These are phyloP conservation scores for Eurypyga helias DNA, from an alignment of 2,113 vertebrate genomes.

Conservation along the genomic window DNA sequence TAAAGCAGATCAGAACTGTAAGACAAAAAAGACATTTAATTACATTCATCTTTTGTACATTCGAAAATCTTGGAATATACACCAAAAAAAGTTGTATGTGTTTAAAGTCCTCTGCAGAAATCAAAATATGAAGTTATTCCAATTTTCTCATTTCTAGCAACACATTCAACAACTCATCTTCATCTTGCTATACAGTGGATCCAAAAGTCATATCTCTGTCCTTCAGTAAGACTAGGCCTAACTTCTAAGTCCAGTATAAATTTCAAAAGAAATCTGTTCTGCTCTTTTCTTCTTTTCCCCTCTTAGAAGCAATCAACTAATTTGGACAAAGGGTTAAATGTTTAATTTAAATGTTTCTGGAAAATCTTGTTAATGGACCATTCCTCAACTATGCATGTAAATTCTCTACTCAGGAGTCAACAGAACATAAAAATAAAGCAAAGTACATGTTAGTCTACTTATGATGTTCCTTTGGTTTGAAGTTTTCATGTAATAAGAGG, in stretches of 20 bases:
- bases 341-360: background rate
- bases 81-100: background rate
- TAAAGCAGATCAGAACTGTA: slow-evolving; percentile 52
- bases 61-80: background rate
- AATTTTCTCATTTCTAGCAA: background rate
- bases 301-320: background rate
- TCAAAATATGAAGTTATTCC: background rate
- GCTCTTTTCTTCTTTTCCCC: background rate
- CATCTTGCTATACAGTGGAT: background rate
- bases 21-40: background rate
- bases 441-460: background rate
- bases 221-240: background rate
- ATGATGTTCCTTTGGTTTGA: background rate
- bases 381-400: background rate
- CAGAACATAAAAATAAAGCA: background rate
- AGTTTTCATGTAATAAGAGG: background rate
- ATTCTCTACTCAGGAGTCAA: background rate
- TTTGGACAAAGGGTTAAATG: background rate
- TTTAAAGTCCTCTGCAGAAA: background rate
- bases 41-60: too few species aligned
- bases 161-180: background rate
- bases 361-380: accelerated
- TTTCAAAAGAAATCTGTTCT: background rate
- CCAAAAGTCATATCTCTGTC: background rate
- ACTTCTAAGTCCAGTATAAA: background rate